Evolutionary conservation across 2,888 invertebrate genomes (phyloP), one percentile per base, ranked within the genome.

Genomic region (Acanthosepion esculentum): DNA sequence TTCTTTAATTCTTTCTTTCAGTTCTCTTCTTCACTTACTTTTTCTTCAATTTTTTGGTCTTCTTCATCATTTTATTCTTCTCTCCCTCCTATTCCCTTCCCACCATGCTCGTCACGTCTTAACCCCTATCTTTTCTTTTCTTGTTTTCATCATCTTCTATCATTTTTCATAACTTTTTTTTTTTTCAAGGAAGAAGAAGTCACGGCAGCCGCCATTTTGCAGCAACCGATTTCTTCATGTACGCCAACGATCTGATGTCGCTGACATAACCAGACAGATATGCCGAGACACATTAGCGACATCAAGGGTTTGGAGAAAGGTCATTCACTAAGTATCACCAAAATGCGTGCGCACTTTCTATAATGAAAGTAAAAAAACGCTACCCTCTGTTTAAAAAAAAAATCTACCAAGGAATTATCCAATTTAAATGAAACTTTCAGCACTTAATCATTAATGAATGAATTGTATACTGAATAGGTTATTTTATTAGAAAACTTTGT

Each of bases 201-300:
- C 55, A 78, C 29, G n/a, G 8, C 78, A 78, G 78, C 78, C 78
- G 78, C 78, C 29, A 78, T 78, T 78, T 78, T 78, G 78, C 78
- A 78, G 78, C 78, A 78, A 78, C 64, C 64, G 64, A 78, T 78
- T 78, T 64, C 64, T 64, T 78, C 78, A 78, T n/a, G 78, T 29
- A n/a, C 78, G n/a, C 78, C 29, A 78, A 78, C 29, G 29, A 29
- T 78, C n/a, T 78, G 78, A 12, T 78, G 78, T 78, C 78, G 78
- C 78, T 78, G n/a, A 1, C 8, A 29, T 78, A n/a, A n/a, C 78
- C 78, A 78, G n/a, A n/a, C 78, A 6, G 15, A 29, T n/a, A 3
- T n/a, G 78, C 78, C 78, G 78, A 78, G 78, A 78, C 78, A 78
- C n/a, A n/a, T 29, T 78, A 78, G 78, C 78, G 78, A 78, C 78